phyloP scores from a whole-genome alignment of 92 coral and sea anemone species.

The Parazoanthus swiftii region DNA sequence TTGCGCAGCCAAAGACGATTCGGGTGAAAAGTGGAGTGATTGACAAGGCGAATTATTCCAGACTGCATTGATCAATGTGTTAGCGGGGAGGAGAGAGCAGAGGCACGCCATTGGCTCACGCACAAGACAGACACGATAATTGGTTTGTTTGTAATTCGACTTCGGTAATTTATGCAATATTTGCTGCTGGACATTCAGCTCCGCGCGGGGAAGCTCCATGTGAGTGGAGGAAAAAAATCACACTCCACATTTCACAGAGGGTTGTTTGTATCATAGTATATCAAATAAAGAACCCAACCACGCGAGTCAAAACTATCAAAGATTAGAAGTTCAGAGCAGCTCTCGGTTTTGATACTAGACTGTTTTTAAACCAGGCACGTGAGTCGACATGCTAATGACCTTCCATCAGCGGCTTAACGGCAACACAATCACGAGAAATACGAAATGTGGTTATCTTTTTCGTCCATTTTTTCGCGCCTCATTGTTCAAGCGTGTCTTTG shows the following conservation, averaged over 20 bases:
- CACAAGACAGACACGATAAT: constrained; percentile 67
- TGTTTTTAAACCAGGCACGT: constrained; percentile 38
- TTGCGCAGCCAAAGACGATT: constrained; percentile 16
- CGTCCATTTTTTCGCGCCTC: background rate
- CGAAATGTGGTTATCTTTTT: constrained; percentile 3
- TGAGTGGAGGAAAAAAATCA: constrained; percentile 43
- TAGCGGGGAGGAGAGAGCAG: constrained; percentile 53
- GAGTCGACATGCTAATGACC: constrained; percentile 65
- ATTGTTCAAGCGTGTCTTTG: background rate
- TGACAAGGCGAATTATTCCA: constrained; percentile 61
- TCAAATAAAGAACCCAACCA: background rate
- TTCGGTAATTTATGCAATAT: constrained; percentile 84
- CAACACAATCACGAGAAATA: constrained; percentile 32
- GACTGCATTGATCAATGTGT: constrained; percentile 70
- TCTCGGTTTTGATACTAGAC: background rate
- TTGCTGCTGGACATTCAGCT: constrained; percentile 55
- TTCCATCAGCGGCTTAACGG: background rate
- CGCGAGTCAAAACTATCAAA: background rate
- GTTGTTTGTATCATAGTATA: background rate
- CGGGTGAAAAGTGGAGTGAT: constrained; percentile 53
- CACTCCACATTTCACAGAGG: constrained; percentile 23
- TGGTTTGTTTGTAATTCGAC: constrained; percentile 74
- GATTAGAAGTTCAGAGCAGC: background rate
- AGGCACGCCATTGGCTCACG: constrained; percentile 66
- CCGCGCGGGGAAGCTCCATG: constrained; percentile 30